Base-by-base conservation (phyloP, 2,113 vertebrate genomes). In the Astatoreochromis straeleni region DNA sequence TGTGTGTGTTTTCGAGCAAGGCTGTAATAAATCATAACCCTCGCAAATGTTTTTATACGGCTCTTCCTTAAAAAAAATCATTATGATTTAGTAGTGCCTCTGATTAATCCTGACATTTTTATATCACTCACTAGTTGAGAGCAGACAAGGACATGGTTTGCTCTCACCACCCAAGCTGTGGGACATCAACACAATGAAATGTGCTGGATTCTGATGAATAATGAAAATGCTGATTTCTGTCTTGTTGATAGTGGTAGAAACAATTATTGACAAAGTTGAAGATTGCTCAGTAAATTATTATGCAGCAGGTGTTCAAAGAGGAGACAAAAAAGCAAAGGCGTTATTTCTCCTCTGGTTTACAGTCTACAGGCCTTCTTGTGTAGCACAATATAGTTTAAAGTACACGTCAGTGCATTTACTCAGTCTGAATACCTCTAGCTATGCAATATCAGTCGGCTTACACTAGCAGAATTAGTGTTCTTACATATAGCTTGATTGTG, bases 31-130 rank as follows among this genome's bases (percentile, higher is more conserved):
- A 90, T 92, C 73, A 84, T 70, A 17, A 10, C 49, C 49, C 54
- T 45, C 7, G 11, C 53, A 85, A 94, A 85, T 85, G 78, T 90
- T 92, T 93, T 91, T 63, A 78, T 79, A 83, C 35, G 60, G 49
- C 75, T 57, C 80, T 82, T 85, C 54, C 82, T 78, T 80, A 33
- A 86, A 86, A 87, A 85, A 87, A 85, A 87, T 80, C 33, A 73
- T 38, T 10, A 80, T 86, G 82, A 92, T 92, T 90, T 91, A 88
- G 68, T 82, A 53, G 81, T 17, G 80, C 47, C 54, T 80, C 55
- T 89, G 84, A 90, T 91, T 82, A 63, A 78, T 55, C 70, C 45
- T 86, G 88, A 88, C 87, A 79, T 57, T 78, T 87, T 88, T 57
- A 85, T 75, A 85, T 78, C 84, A 53, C 38, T 92, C 81, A 53